Evolutionary conservation across 1,140 invertebrate species (phyloP), one percentile per base, ranked within the genome.

Genomic region (Phortica variegata): DNA sequence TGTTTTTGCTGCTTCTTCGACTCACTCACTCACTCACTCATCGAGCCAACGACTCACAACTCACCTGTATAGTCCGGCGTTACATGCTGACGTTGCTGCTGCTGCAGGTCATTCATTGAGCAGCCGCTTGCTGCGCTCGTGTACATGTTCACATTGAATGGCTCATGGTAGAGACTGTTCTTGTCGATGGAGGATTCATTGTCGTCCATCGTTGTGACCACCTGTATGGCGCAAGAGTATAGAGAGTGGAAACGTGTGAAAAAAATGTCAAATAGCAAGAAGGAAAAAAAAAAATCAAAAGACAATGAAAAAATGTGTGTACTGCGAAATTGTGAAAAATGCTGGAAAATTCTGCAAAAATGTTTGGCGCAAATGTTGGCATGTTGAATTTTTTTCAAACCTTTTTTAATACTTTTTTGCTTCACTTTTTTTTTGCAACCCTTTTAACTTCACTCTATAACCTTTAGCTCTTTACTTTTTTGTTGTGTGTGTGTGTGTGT

Each of bases 11-110:
- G 43, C 39, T 26, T 37, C 47, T 29, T 32, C n/a, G 26, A 36
- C 32, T 36, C 39, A 52, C 41, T 9, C 21, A 26, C 18, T 50
- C 44, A 31, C 43, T 38, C 32, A 34, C 41, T 26, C 40, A 36
- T 23, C 12, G 20, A 43, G 15, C 10, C 19, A 13, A n/a, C 32
- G 18, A 15, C 3, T 19, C 45, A n/a, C 51, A 49, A 70, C 62
- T 74, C 69, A 78, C 77, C 77, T 61, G 77, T 77, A 51, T 78
- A 78, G 65, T 79, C 77, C 47, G 76, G 76, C 55, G 74, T 74
- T 52, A 69, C 60, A 63, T 78, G 75, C 54, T 75, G 74, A 49
- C 72, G 65, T 26, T 6, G 23, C 23, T 26, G 23, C 10, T 26
- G 23, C 58, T 75, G 76, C 54, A 74, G 65, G 61, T 75, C 73